Percentiles rank a stretch among this genome's conserved stretches.
Evolutionary conservation across 2,888 invertebrate genomes (phyloP).

Genomic region (Therioaphis trifolii): DNA sequence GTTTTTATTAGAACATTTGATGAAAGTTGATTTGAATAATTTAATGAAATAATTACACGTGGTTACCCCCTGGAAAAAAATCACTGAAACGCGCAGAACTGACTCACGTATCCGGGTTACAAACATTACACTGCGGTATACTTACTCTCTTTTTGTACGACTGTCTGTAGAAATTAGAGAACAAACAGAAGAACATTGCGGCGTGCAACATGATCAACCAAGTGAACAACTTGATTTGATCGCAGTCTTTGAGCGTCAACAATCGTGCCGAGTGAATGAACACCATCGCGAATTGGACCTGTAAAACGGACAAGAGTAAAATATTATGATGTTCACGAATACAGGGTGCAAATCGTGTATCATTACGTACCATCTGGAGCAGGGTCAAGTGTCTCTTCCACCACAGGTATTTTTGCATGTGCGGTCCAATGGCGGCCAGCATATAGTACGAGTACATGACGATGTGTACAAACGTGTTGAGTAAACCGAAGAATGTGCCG

Average conservation of each 20-base stretch:
- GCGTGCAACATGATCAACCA: conserved; percentile 94
- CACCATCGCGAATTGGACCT: conserved; percentile 89
- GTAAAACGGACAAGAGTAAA: no score
- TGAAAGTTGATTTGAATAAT: no score
- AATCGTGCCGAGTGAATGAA: conserved; percentile 91
- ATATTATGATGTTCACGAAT: conserved; percentile 71
- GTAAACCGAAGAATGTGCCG: conserved; percentile 90
- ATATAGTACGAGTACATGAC: conserved; percentile 94
- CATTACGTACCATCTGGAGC: conserved; percentile 81
- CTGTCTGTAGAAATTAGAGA: conserved; percentile 90
- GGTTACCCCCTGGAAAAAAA: no score
- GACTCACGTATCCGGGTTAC: no score
- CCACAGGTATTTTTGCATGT: conserved; percentile 89
- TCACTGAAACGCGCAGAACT: no score
- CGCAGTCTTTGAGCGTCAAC: conserved; percentile 87
- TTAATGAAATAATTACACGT: no score
- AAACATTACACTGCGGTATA: no score
- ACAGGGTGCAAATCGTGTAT: no score
- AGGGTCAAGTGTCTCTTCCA: conserved; percentile 95
- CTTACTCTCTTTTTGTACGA: conserved; percentile 71
- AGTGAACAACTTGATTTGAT: conserved; percentile 88
- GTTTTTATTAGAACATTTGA: no score
- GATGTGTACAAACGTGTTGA: conserved; percentile 95
- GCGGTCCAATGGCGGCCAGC: conserved; percentile 88
- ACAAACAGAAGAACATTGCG: conserved; percentile 91